Base-by-base conservation (phyloP, 2,888 invertebrate species). In the Leptopilina myrica region DNA sequence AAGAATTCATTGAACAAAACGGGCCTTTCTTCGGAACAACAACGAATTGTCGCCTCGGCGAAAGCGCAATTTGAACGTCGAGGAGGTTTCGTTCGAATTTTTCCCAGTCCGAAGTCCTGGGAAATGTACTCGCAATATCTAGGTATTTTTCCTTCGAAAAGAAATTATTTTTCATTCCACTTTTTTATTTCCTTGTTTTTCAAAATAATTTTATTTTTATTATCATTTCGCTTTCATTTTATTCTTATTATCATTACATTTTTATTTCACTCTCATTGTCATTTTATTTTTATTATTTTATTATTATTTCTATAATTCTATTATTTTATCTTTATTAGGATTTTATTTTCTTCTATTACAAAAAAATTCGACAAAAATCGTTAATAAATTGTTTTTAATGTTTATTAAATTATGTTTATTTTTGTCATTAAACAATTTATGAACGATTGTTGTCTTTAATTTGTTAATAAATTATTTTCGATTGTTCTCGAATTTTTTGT, bases 71-170 rank as follows among this genome's bases (percentile, higher is more conserved):
- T 97, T 91, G 94, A 95, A 33, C 93, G 98, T 1, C 93, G 97
- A 43, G 97, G 97, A 3, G 98, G 98, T 49, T 98, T 96, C 92
- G 96, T 98, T 11, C 92, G 98, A 73, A 97, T 98, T 86, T 98
- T 98, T 92, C 98, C 98, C 26, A 96, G 97, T 33, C 94, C 95
- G 82, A 97, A 97, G 91, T 96, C 97, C 26, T 98, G 98, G 97
- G 94, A 95, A 89, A 95, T 95, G 89, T 97, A 97, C 90, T 95
- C 96, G 14, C 94, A 95, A 87, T 97, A 96, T 89, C 92, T 97
- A 69, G 96, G 95, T 95, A 86, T 87, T 80, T 78, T 49, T 56
- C 3, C 14, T 56, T 56, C 8, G 7, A 43, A 43, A 43, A 8
- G 1, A 33, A 33, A 33, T 33, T 33, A 43, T 43, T 43, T 43